Base-by-base conservation (phyloP, 1,140 invertebrate genomes). In the Matsumurasca onukii region DNA sequence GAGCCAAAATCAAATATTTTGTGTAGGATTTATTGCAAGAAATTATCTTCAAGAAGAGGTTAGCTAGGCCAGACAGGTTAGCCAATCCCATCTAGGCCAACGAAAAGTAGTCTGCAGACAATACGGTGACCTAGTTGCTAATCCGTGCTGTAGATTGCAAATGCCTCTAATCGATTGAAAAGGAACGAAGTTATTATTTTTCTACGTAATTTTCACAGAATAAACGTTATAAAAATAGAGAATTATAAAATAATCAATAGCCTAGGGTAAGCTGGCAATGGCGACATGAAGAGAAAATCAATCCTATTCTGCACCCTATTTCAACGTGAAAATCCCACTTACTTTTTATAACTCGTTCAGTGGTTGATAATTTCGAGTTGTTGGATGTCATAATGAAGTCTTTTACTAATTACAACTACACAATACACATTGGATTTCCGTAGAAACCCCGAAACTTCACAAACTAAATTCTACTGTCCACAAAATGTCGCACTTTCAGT, bases 271-370 rank as follows among this genome's bases (percentile, higher is more conserved):
- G 71, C 68, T 68, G 69, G 71, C 67, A 72, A 72, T 72, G 71
- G 71, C 71, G 71, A 72, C 71, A 66, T 69, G 70, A n/a, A n/a
- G n/a, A 68, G 70, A 72, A 72, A 72, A 70, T 69, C 69, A 72
- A 70, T 69, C 66, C 27, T 29, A 31, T 31, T 64, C 55, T 34
- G 30, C 22, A 45, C 12, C n/a, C 45, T 67, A 30, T 67, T 68
- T 68, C 63, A 34, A 66, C 52, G 22, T 15, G 61, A 63, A 49
- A 66, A 55, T 30, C 27, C 34, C 39, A 81, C 86, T 89, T 85
- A 89, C 88, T 88, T 88, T 89, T 88, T 73, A 89, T 85, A 76
- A 88, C 85, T 78, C 88, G 86, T 73, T 89, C 88, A 77, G 87
- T 88, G 73, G 88, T 88, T 73, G 87, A 86, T 77, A 88, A 80